These are phyloP conservation scores for Megalopta genalis DNA, from an alignment of 1,140 invertebrate species.

Conservation along the genomic window DNA sequence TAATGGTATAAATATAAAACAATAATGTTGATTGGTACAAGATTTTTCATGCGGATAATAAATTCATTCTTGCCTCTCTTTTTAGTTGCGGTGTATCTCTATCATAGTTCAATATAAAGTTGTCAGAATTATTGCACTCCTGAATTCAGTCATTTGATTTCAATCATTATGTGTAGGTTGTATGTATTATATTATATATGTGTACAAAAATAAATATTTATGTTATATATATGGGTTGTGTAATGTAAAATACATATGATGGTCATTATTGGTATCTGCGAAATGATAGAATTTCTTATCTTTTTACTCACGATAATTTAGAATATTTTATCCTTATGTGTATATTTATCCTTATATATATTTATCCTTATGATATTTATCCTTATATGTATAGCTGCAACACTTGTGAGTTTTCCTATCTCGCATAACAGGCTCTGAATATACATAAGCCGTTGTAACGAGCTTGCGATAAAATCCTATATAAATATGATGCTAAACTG, in stretches of 20 bases:
- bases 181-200: conserved; percentile 12
- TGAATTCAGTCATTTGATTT: background rate
- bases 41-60: conserved; percentile 1
- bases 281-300: background rate
- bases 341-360: too few species aligned
- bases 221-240: conserved; percentile 2
- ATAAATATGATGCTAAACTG: conserved; percentile 30
- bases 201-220: conserved; percentile 24
- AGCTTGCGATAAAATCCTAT: conserved; percentile 37
- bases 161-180: background rate
- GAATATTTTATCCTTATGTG: too few species aligned
- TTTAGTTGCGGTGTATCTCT: background rate
- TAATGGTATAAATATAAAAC: background rate
- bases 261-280: conserved; percentile 1
- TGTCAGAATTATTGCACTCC: background rate
- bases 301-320: conserved; percentile 1
- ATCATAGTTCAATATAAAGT: background rate
- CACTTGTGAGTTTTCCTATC: conserved; percentile 28
- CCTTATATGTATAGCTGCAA: conserved; percentile 20
- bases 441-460: conserved; percentile 25
- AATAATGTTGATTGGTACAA: background rate
- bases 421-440: background rate
- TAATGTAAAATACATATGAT: conserved; percentile 29
- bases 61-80: background rate
- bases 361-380: too few species aligned